phyloP scores from a whole-genome alignment of 2,113 vertebrate species.

The Misgurnus anguillicaudatus region DNA sequence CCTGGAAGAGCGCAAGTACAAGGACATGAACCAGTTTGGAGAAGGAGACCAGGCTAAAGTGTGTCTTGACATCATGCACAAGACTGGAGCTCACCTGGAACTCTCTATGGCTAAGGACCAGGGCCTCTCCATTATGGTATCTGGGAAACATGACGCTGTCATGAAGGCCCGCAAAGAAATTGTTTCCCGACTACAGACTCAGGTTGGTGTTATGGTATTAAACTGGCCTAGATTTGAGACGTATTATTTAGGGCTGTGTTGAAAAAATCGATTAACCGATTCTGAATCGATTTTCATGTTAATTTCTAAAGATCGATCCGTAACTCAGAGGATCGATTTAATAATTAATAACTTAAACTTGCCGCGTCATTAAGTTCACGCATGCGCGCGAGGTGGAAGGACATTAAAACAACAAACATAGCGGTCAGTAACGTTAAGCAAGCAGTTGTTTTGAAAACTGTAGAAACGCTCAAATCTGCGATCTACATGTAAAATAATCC shows the following conservation, averaged over 20 bases:
- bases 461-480: too few relatives aligned
- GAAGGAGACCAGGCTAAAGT: conserved; percentile 99
- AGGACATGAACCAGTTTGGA: conserved; percentile 99
- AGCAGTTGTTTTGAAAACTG: too few relatives aligned
- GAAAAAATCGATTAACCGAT: too few relatives aligned
- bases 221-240: background rate
- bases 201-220: conserved; percentile 66
- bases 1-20: conserved; percentile 97
- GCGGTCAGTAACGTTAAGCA: too few relatives aligned
- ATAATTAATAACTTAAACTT: too few relatives aligned
- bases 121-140: conserved; percentile 99
- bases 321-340: too few relatives aligned
- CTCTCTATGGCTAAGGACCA: conserved; percentile 98
- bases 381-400: too few relatives aligned
- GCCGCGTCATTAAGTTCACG: too few relatives aligned
- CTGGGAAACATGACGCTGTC: conserved; percentile 94
- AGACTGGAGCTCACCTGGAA: conserved; percentile 96
- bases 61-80: conserved; percentile 99
- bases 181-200: conserved; percentile 96
- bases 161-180: conserved; percentile 99
- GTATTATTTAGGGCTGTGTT: background rate
- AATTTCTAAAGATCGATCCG: too few relatives aligned
- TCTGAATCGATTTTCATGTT: too few relatives aligned
- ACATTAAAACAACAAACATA: too few relatives aligned
- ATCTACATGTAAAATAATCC: too few relatives aligned